phyloP scores from a whole-genome alignment of 2,113 vertebrate genomes.

The Protobothrops mucrosquamatus region DNA sequence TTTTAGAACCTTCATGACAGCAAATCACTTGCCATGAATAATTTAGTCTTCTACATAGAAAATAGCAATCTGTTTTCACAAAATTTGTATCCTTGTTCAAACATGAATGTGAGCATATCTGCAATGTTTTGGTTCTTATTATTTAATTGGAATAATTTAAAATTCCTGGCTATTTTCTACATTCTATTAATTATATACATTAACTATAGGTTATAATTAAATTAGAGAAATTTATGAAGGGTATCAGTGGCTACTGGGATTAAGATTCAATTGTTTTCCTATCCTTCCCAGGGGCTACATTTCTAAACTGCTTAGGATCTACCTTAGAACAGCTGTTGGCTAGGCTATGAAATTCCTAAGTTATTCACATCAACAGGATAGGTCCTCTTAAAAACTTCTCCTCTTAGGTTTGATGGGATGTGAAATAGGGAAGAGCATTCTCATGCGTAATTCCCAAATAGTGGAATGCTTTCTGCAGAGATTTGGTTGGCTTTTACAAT shows the following conservation, averaged over 20 bases:
- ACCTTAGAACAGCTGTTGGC: not conserved
- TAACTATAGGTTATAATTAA: not conserved
- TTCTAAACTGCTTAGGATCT: not conserved
- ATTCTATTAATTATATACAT: not conserved
- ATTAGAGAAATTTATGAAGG: not conserved
- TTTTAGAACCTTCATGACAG: not conserved
- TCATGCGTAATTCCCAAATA: not conserved
- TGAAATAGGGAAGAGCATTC: not conserved
- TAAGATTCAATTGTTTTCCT: not conserved
- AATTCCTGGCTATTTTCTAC: not conserved
- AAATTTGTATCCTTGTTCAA: not conserved
- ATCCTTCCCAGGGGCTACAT: not conserved
- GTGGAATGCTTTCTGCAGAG: not conserved
- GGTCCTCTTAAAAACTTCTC: not conserved
- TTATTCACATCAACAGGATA: not conserved
- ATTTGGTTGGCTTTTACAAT: not conserved
- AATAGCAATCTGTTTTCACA: not conserved
- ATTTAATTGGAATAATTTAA: not conserved
- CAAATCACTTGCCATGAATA: constrained; percentile 10
- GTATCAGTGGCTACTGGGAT: not conserved
- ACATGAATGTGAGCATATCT: not conserved
- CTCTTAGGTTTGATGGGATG: not conserved
- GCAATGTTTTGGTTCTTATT: not conserved
- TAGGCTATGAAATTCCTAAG: not conserved
- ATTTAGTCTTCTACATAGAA: not conserved